These are phyloP conservation scores for Clarias gariepinus DNA, from an alignment of 2,113 vertebrate genomes.

Conservation along the genomic window DNA sequence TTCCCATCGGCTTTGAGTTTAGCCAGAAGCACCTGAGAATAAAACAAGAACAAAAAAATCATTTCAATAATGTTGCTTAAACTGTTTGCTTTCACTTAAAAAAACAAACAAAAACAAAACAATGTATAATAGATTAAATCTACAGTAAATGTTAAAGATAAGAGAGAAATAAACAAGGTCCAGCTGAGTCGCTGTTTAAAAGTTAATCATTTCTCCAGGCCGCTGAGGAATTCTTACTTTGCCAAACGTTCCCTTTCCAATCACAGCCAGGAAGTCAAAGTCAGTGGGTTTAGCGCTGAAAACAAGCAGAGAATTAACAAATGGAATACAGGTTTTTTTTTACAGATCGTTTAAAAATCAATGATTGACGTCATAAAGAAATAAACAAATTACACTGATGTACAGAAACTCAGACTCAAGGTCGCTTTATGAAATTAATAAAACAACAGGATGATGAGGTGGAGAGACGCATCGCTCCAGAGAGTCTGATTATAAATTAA, in stretches of 20 bases:
- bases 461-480: not conserved
- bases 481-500: not conserved
- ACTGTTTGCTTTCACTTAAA: not conserved
- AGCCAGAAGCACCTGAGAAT: slow-evolving; percentile 88
- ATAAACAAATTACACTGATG: not conserved
- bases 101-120: not conserved
- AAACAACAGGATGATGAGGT: not conserved
- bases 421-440: no score
- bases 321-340: fast-evolving
- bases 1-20: slow-evolving; percentile 88
- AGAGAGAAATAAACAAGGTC: slow-evolving; percentile 38
- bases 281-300: slow-evolving; percentile 74
- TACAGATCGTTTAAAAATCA: no score
- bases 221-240: slow-evolving; percentile 66
- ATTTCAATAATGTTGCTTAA: not conserved
- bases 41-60: not conserved
- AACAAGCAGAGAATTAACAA: slow-evolving; percentile 29
- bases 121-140: not conserved
- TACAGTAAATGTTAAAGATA: not conserved
- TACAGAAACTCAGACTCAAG: not conserved
- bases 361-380: not conserved
- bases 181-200: slow-evolving; percentile 35
- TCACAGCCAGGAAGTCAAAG: slow-evolving; percentile 76
- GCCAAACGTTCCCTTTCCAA: slow-evolving; percentile 77
- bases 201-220: slow-evolving; percentile 68